Evolutionary conservation across 2,113 vertebrate species (phyloP), one percentile per base, ranked within the genome.

Genomic region (Chroicocephalus ridibundus): DNA sequence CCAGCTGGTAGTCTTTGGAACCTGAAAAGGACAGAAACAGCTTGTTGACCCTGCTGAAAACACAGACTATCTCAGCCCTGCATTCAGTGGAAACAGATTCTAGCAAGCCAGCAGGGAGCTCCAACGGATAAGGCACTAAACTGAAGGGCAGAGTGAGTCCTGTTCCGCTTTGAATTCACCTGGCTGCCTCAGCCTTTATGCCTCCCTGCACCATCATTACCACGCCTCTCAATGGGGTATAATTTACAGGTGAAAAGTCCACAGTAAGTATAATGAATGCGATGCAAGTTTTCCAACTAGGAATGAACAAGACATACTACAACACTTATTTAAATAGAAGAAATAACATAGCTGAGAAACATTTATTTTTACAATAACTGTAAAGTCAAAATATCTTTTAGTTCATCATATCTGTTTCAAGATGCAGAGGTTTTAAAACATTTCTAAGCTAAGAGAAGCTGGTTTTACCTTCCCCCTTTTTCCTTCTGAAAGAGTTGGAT

Each of bases 1-100:
- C 99, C 96, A 99, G 98, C 93, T 99, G 99, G 96, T 98, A 99
- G 87, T 99, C 99, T 86, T 99, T 99, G 2, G 98, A 99, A 21
- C 99, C 99, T 99, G 77, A 15, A 94, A 96, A 60, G 65, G 86
- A 87, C 83, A 60, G 83, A 93, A 96, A 92, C 22, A 55, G 87
- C 42, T 60, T n/a, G 57, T 15, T 89, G 74, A 71, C 20, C 19
- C 49, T 0, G 1, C 21, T 52, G 60, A 60, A 93, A 72, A 58
- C 36, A 69, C 13, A 57, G 22, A 58, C 31, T 22, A 11, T 42
- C 34, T 57, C 82, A 49, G 71, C n/a, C 18, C 21, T 31, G 11
- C 3, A 1, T 24, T 77, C 49, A 74, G 22, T 2, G 11, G 20
- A 62, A 82, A 52, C 13, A 78, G 34, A 79, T 16, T 78, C 40